Conservation (phyloP, 2,888 invertebrate genomes). For the Kryphioiulus occultus region DNA sequence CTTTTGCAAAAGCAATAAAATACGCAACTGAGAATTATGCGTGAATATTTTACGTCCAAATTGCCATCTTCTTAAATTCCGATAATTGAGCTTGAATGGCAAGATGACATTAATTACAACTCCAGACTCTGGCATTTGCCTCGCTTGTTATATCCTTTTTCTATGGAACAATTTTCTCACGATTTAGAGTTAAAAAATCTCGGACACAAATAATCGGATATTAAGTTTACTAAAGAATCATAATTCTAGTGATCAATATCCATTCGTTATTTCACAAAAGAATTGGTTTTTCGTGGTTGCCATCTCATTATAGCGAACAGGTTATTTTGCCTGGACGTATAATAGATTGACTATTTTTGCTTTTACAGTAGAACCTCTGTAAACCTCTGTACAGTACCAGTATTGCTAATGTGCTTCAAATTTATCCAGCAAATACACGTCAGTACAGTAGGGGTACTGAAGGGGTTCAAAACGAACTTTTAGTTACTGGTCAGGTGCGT, state of each 20-base stretch:
- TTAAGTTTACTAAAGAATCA: background rate
- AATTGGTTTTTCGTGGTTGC: too few relatives aligned
- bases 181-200: background rate
- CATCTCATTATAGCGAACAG: too few relatives aligned
- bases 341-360: too few relatives aligned
- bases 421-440: too few relatives aligned
- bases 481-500: too few relatives aligned
- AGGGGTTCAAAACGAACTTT: too few relatives aligned
- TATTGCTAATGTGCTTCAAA: too few relatives aligned
- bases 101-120: background rate
- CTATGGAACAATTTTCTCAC: background rate
- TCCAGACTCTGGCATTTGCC: background rate
- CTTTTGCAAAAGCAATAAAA: conserved; percentile 14
- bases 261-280: background rate
- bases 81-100: background rate
- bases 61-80: conserved; percentile 11
- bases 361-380: too few relatives aligned
- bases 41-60: conserved; percentile 11
- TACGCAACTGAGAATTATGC: background rate
- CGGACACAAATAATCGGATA: background rate
- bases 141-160: background rate
- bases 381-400: too few relatives aligned
- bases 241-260: background rate
- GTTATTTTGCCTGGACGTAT: too few relatives aligned
- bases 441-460: too few relatives aligned